A percentile compares a stretch with the other conserved stretches of the same genome.
These are phyloP conservation scores for Habrosyne pyritoides DNA, from an alignment of 2,888 invertebrate species.

Conservation along the genomic window DNA sequence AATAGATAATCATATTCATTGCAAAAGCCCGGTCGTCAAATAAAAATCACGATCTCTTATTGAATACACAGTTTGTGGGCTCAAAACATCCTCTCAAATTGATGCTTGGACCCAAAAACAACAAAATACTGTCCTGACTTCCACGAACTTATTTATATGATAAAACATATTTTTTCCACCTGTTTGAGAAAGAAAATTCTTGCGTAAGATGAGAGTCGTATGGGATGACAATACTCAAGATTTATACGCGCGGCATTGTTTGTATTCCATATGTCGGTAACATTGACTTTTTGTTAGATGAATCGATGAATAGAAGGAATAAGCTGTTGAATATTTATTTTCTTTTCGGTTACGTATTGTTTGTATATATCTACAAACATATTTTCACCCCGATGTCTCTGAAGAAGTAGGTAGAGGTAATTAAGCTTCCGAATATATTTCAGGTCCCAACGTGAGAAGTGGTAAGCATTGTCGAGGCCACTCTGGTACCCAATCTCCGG, in stretches of 20 bases:
- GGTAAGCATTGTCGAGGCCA: no score
- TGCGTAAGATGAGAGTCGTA: slow-evolving; percentile 16
- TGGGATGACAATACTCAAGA: slow-evolving; percentile 18
- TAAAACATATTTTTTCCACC: neutral
- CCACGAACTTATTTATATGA: neutral
- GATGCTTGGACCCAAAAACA: neutral
- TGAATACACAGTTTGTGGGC: neutral
- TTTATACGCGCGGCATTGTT: slow-evolving; percentile 32
- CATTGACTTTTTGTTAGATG: slow-evolving; percentile 11
- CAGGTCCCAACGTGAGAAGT: no score
- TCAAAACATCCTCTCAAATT: neutral
- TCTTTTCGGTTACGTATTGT: neutral
- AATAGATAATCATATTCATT: no score
- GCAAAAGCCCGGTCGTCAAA: no score
- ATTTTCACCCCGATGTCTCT: no score
- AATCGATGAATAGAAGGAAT: neutral
- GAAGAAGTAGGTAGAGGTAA: no score
- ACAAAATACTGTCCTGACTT: neutral
- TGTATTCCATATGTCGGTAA: slow-evolving; percentile 32
- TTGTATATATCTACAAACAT: no score
- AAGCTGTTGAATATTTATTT: neutral
- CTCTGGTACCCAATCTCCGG: no score
- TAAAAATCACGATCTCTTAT: neutral
- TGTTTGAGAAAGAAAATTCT: slow-evolving; percentile 13
- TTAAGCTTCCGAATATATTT: no score